Conservation (phyloP, 2,113 vertebrate species). For the Rhipidura dahli region DNA sequence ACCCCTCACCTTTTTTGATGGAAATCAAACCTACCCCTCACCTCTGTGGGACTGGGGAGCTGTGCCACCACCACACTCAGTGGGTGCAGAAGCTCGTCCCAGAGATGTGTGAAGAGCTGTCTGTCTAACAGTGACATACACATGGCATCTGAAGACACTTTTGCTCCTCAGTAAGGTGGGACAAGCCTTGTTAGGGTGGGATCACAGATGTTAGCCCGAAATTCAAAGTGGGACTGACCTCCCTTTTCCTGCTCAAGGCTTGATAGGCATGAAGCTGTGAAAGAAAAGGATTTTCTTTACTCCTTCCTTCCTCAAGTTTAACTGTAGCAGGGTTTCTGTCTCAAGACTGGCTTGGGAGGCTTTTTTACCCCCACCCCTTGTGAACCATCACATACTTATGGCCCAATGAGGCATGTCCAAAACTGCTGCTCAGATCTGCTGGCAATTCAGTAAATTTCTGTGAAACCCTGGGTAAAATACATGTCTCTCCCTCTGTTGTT, state of each 20-base stretch:
- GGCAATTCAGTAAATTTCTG: neutral
- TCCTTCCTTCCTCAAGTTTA: neutral
- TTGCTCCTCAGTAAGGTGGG: neutral
- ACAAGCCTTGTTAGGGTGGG: neutral
- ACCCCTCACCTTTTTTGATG: too few relatives aligned
- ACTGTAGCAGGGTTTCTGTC: neutral
- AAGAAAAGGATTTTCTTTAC: neutral
- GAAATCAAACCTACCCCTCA: neutral
- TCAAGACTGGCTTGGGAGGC: neutral
- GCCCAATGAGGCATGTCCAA: neutral
- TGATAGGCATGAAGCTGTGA: neutral
- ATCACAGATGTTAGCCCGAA: neutral
- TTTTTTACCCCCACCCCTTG: neutral
- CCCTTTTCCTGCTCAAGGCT: neutral
- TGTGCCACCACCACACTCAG: neutral
- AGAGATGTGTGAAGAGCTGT: fast-evolving
- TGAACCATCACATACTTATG: neutral
- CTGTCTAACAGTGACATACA: neutral
- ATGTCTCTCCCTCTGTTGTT: neutral
- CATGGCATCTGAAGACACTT: neutral
- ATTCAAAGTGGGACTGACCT: neutral
- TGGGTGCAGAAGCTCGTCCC: neutral
- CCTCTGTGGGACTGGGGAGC: fast-evolving
- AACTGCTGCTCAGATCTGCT: neutral
- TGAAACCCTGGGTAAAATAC: neutral